Conservation (phyloP, 2,113 vertebrate species). For the Alethe diademata region DNA sequence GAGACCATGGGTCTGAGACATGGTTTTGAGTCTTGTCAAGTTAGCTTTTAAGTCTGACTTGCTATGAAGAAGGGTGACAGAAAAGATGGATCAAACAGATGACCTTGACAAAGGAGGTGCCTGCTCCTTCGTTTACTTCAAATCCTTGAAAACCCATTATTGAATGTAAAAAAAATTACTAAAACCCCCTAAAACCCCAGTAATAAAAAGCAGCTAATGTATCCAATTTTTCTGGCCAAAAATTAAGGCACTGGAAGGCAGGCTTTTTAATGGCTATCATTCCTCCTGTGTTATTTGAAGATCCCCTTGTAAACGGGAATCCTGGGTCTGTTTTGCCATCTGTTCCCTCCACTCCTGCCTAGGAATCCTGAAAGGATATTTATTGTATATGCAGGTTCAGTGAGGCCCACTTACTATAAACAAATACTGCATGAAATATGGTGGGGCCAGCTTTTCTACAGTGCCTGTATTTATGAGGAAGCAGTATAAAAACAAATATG, state of each 20-base stretch:
- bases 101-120: background rate
- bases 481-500: conserved; percentile 52
- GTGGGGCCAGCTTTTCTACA: conserved; percentile 52
- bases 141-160: background rate
- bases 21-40: background rate
- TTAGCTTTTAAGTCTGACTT: background rate
- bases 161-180: background rate
- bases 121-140: background rate
- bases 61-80: background rate
- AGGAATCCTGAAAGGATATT: conserved; percentile 64
- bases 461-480: conserved; percentile 56
- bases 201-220: conserved; percentile 26
- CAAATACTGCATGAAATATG: conserved; percentile 52
- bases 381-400: conserved; percentile 61
- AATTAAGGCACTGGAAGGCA: conserved; percentile 49
- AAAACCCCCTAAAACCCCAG: background rate
- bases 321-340: conserved; percentile 66
- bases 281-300: conserved; percentile 63
- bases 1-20: background rate
- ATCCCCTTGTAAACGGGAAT: conserved; percentile 64
- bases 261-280: conserved; percentile 56
- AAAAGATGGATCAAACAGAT: background rate
- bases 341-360: conserved; percentile 56
- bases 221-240: conserved; percentile 44
- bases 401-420: conserved; percentile 60